Evolutionary conservation across 2,888 invertebrate species (phyloP), one percentile per base, ranked within the genome.

Genomic region (Drosophila neotestacea): DNA sequence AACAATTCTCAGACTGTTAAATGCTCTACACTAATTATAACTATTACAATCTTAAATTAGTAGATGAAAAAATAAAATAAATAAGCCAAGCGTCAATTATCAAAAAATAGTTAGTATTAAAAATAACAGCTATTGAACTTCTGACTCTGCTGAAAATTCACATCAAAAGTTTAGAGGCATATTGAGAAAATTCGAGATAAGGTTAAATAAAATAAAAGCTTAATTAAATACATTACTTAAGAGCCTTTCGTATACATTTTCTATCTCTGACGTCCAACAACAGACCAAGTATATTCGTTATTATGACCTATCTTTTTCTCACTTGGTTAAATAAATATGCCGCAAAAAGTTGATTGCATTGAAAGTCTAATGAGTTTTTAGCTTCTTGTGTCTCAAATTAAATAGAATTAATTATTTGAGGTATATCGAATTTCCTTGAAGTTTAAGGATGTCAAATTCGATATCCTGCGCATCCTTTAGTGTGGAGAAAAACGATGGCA

Each of bases 321-420:
- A 38, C 16, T 34, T 32, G 4, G 9, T 56, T 2, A 28, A 48
- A n/a, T 46, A 16, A 48, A 38, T 51, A 38, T 56, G 47, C 11
- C 38, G 38, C 41, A 22, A 71, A 48, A 66, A 68, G 63, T 38
- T 67, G 59, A 66, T 61, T 74, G 56, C 30, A 44, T 59, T 65
- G 42, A 32, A 46, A 41, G 44, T 28, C 48, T 51, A 62, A 56
- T 74, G 42, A 62, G 48, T 56, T 47, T 59, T 50, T 16, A 44
- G 54, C 46, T 44, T 63, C 55, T 44, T 54, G 51, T 52, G 59
- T 73, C 59, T 46, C 44, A 50, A 64, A 54, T 63, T 67, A 59
- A 73, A 60, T 63, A 50, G 59, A 73, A 79, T 75, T 79, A 67
- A 77, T 79, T 70, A 77, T 70, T 75, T 71, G 62, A 59, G 58